Base-by-base conservation (phyloP, 2,797 vertebrate species). In the Gymnothorax javanicus region DNA sequence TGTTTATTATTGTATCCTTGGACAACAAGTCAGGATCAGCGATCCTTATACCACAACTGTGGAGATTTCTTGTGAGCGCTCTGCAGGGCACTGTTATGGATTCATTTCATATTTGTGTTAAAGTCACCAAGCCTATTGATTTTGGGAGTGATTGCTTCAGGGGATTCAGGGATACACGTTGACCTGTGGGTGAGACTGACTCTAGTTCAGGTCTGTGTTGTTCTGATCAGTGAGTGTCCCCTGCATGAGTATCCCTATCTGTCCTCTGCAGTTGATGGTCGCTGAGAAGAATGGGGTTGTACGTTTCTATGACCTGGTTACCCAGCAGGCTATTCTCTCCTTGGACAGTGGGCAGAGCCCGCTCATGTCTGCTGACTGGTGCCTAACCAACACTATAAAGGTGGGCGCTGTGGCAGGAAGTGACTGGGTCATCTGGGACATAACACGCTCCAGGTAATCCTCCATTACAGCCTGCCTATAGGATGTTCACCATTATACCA, bases 361-460 rank as follows among this genome's bases (percentile, higher is more conserved):
- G 0, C 95, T 99, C 87, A 97, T 98, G 97, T 98, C 97, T 27
- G 98, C 98, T 52, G 98, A 99, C 93, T 99, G 98, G 98, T 99
- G 98, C 92, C 95, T 98, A 88, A 96, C 95, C 90, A 99, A 99
- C 91, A 97, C 97, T 8, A 97, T 99, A 89, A 98, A 98, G 94
- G 96, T 99, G 11, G 98, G 98, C 12, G 98, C 97, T 1, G 98
- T 98, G 92, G 97, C 96, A 12, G 98, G 97, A 87, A 98, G 93
- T 82, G 97, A 99, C 93, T 99, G 98, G 98, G 90, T 98, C 87
- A 97, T 99, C 91, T 99, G 98, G 98, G 97, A 99, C 89, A 98
- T 99, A 86, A 96, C 97, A 69, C 95, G 95, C 60, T 99, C 98
- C 92, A 99, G 98, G 98, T 99, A 94, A 92, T 81, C 84, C 69